Evolutionary conservation across 2,888 invertebrate species (phyloP).

Genomic region (Scrobipalpa atriplicella): DNA sequence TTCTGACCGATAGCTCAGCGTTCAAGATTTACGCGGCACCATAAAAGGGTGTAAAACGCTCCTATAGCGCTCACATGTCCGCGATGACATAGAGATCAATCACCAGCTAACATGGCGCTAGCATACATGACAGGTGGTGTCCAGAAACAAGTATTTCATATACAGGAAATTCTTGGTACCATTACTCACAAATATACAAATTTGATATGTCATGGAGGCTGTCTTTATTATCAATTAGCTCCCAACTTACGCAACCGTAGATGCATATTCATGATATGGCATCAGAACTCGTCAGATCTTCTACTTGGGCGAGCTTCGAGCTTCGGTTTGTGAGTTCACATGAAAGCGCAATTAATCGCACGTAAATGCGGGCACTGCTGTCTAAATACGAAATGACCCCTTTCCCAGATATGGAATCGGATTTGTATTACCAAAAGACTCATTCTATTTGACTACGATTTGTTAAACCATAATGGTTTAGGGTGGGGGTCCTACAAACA

Average conservation of each 20-base stretch:
- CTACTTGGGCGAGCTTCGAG: slow-evolving; percentile 47
- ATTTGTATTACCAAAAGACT: slow-evolving; percentile 3
- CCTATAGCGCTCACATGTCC: slow-evolving; percentile 40
- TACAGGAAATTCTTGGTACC: slow-evolving; percentile 20
- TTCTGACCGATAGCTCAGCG: slow-evolving; percentile 70
- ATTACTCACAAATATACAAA: slow-evolving; percentile 12
- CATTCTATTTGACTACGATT: slow-evolving; percentile 14
- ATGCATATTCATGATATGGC: slow-evolving; percentile 30
- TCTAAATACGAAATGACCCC: slow-evolving; percentile 20
- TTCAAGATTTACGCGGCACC: slow-evolving; percentile 70
- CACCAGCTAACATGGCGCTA: slow-evolving; percentile 19
- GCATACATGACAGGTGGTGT: not conserved
- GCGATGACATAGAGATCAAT: slow-evolving; percentile 25
- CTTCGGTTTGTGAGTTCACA: slow-evolving; percentile 36
- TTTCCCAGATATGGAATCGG: slow-evolving; percentile 19
- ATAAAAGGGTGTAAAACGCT: slow-evolving; percentile 53
- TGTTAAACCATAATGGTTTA: not conserved
- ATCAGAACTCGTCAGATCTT: slow-evolving; percentile 45
- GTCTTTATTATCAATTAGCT: slow-evolving; percentile 30
- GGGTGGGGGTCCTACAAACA: not conserved
- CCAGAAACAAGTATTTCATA: slow-evolving; percentile 10
- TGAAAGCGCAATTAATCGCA: slow-evolving; percentile 50
- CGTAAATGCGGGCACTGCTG: slow-evolving; percentile 36
- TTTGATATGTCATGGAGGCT: slow-evolving; percentile 16
- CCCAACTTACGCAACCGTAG: slow-evolving; percentile 27